phyloP scores from a whole-genome alignment of 2,888 invertebrate species.

The Auanema sp. region DNA sequence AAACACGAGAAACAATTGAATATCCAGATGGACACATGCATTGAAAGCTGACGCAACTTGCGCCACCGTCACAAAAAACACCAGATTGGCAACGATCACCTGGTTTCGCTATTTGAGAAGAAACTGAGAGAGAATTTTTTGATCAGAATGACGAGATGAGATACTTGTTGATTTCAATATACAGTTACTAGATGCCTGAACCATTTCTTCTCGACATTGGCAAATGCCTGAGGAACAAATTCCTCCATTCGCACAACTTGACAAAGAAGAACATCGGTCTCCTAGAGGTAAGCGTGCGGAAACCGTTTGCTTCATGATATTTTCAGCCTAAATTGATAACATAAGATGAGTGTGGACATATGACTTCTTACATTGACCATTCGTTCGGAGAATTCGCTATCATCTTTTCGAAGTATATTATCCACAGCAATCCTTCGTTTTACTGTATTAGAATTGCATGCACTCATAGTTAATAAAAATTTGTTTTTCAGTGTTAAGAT shows the following conservation, averaged over 20 bases:
- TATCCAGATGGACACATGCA: constrained; percentile 41
- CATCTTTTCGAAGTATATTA: constrained; percentile 21
- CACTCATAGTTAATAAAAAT: constrained; percentile 18
- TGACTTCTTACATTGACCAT: constrained; percentile 1
- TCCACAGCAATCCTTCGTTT: constrained; percentile 1
- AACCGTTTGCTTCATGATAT: background rate
- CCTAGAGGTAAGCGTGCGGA: constrained; percentile 3
- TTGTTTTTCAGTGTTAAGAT: background rate
- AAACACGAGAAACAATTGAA: constrained; percentile 24
- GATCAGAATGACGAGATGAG: background rate
- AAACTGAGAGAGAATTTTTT: constrained; percentile 33
- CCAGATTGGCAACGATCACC: constrained; percentile 42
- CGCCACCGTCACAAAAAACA: constrained; percentile 59
- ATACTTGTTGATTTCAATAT: constrained; percentile 9
- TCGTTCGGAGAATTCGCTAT: constrained; percentile 11
- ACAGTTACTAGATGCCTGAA: constrained; percentile 20
- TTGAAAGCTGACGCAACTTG: constrained; percentile 39
- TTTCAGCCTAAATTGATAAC: background rate
- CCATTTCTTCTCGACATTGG: constrained; percentile 20
- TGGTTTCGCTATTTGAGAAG: constrained; percentile 48
- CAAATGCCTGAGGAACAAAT: constrained; percentile 24
- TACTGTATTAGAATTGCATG: constrained; percentile 22
- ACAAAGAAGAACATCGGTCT: constrained; percentile 17
- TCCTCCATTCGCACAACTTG: constrained; percentile 10
- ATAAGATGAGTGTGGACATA: background rate